Evolutionary conservation across 64 coral and sea anemone genomes (phyloP).

Genomic region (Anthopleura sola): DNA sequence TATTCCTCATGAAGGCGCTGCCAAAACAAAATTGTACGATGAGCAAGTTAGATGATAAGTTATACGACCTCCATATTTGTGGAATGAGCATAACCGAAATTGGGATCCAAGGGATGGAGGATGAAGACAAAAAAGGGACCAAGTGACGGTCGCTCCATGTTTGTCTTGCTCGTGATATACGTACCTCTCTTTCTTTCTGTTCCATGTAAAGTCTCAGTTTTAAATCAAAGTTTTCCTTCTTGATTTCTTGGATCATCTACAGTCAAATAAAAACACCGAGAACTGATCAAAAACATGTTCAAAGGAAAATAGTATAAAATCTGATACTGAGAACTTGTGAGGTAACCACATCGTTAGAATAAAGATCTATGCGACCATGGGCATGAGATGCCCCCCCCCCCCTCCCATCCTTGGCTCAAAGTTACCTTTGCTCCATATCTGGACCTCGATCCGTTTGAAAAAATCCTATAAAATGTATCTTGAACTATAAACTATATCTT

Average conservation of each 20-base stretch:
- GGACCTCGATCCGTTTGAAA: neutral
- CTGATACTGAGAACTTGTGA: neutral
- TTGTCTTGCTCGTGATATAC: too few relatives aligned
- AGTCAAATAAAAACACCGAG: neutral
- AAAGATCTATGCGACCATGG: too few relatives aligned
- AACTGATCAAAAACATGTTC: neutral
- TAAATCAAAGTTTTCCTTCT: conserved; percentile 99
- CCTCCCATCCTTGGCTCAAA: too few relatives aligned
- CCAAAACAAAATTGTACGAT: neutral
- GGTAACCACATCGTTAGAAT: too few relatives aligned
- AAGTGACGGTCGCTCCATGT: too few relatives aligned
- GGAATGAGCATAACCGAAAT: too few relatives aligned
- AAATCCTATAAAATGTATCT: neutral
- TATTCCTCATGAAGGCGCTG: conserved; percentile 77
- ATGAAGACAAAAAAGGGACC: too few relatives aligned
- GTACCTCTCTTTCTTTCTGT: conserved; percentile 94
- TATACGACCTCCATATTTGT: neutral
- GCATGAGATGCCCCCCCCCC: too few relatives aligned
- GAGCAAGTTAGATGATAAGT: neutral
- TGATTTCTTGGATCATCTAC: conserved; percentile 94
- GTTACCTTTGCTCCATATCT: neutral
- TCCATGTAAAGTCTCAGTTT: conserved; percentile 96
- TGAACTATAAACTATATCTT: neutral
- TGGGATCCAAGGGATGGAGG: too few relatives aligned
- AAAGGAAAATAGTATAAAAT: neutral